A percentile compares a stretch with the other conserved stretches of the same genome.
phyloP scores from a whole-genome alignment of 2,888 invertebrate species.

The Philhelius pedissequus region DNA sequence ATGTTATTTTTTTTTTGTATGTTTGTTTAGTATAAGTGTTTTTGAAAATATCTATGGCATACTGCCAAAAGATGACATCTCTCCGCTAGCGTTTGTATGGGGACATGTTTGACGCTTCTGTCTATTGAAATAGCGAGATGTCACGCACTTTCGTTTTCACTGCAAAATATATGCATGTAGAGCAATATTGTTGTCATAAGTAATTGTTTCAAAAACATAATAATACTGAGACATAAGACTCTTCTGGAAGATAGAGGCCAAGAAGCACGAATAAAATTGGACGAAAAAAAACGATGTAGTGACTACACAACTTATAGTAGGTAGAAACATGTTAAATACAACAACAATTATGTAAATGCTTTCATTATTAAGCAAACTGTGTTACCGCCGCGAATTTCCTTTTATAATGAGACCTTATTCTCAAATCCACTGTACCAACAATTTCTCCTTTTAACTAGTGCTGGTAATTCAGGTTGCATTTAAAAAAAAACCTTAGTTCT shows the following conservation, averaged over 20 bases:
- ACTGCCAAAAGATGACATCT: constrained; percentile 62
- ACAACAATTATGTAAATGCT: too few species aligned
- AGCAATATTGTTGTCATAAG: constrained; percentile 50
- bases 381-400: too few species aligned
- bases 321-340: too few species aligned
- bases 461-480: too few species aligned
- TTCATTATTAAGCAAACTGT: too few species aligned
- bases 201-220: constrained; percentile 53
- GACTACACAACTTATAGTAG: too few species aligned
- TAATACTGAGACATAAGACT: neutral
- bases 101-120: constrained; percentile 24
- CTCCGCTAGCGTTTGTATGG: neutral
- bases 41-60: constrained; percentile 50
- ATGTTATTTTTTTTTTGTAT: constrained; percentile 60
- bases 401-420: too few species aligned
- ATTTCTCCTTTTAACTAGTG: too few species aligned
- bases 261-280: too few species aligned
- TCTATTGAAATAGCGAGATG: neutral
- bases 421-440: too few species aligned
- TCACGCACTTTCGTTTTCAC: constrained; percentile 41
- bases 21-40: constrained; percentile 29
- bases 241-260: neutral
- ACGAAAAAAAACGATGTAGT: too few species aligned
- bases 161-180: neutral
- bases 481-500: too few species aligned